Base-by-base conservation (phyloP, 1,140 invertebrate genomes). In the Hylyphantes graminicola region DNA sequence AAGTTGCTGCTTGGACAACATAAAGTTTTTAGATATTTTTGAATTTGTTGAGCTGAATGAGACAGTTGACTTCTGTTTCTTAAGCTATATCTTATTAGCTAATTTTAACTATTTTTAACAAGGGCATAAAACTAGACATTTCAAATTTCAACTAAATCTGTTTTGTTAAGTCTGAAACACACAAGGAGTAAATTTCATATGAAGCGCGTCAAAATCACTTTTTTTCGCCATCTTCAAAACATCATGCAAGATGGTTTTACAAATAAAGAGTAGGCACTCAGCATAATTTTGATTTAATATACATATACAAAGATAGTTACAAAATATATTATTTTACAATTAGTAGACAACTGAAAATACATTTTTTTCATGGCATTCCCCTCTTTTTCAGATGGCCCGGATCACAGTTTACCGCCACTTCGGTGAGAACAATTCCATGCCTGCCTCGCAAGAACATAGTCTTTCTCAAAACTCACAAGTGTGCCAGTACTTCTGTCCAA, bases 381-480 rank as follows among this genome's bases (percentile, higher is more conserved):
- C 10, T 19, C 51, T 63, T 57, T 84, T 84, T 48, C 54, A 84
- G 82, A 61, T 84, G 82, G 82, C 21, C 82, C 21, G n/a, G 70
- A 59, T 48, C 64, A 12, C 13, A 68, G 70, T 17, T 51, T 8
- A 10, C 19, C 13, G 2, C 15, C 15, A 21, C 82, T 19, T 76
- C 57, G 19, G 35, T 11, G 19, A 77, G 48, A 59, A 84, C 61
- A 21, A 76, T 80, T 48, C 70, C 77, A 21, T 87, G 86, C 65
- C 17, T 17, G 59, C 84, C 86, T 59, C 72, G 55, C 17, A 80
- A 59, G n/a, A 87, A 87, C 53, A 67, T 87, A 9, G 79, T 87
- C 50, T 84, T 87, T 67, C 15, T 87, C 5, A 87, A 87, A 70
- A 87, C 85, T 10, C 86, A 87, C 48, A 87, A 87, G 64, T 85